Percentiles rank a stretch among this genome's conserved stretches.
Evolutionary conservation across 2,113 vertebrate genomes (phyloP).

Genomic region (Opisthocomus hoazin): DNA sequence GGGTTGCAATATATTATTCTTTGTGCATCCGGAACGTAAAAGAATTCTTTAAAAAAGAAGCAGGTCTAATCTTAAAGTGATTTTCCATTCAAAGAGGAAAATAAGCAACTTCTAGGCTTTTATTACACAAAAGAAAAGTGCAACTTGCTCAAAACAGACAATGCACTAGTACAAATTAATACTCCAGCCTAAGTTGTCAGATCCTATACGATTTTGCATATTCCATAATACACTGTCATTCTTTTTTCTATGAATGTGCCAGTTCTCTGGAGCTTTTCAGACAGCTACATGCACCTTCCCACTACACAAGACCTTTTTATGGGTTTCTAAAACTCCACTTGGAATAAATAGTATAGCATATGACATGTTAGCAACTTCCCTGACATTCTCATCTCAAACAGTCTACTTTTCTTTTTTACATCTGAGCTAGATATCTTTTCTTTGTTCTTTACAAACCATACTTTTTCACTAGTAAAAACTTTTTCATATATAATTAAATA

Average conservation of each 20-base stretch:
- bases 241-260: background rate
- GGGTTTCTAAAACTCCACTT: background rate
- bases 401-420: background rate
- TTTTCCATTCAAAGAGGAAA: background rate
- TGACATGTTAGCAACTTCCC: background rate
- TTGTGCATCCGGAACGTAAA: background rate
- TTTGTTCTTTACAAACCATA: background rate
- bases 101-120: background rate
- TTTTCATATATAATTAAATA: background rate
- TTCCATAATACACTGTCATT: background rate
- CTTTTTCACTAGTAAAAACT: background rate
- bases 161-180: background rate
- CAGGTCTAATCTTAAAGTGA: background rate
- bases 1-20: background rate
- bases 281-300: background rate
- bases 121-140: background rate
- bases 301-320: background rate
- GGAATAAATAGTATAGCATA: background rate
- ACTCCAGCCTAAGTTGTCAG: accelerated
- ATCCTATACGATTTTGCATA: background rate
- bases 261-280: background rate
- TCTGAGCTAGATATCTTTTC: background rate
- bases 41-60: background rate
- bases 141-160: background rate
- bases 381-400: background rate